Percentiles rank a stretch among this genome's conserved stretches.
phyloP scores from a whole-genome alignment of 1,140 invertebrate species.

The Lamellibrachia luymesi region DNA sequence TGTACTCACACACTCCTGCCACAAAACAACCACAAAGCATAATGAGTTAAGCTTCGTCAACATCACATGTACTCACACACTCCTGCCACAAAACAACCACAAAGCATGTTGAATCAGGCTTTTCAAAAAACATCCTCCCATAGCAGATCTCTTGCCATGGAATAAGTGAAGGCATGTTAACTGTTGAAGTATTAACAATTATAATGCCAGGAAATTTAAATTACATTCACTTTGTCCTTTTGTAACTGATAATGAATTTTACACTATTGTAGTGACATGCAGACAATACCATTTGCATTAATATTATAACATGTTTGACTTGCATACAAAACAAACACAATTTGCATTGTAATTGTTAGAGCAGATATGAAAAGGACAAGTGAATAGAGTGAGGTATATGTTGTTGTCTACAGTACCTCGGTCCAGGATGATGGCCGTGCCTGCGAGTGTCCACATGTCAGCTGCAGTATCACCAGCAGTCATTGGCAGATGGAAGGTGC shows the following conservation, averaged over 20 bases:
- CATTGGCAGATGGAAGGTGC: background rate
- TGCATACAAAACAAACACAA: background rate
- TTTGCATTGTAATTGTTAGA: background rate
- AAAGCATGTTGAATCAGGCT: background rate
- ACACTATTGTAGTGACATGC: background rate
- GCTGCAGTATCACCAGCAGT: conserved; percentile 35
- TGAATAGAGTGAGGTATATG: background rate
- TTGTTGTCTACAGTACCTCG: conserved; percentile 34
- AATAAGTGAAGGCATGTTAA: background rate
- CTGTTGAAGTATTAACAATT: background rate
- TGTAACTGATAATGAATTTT: background rate
- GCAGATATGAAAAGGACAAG: background rate
- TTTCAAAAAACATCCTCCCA: background rate
- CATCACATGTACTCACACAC: background rate
- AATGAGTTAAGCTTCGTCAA: background rate
- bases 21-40: too few species aligned
- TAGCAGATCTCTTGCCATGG: background rate
- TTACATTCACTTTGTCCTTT: background rate
- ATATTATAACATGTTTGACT: background rate
- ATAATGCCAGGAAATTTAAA: background rate
- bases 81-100: conserved; percentile 7
- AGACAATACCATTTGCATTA: background rate
- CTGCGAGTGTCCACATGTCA: conserved; percentile 37
- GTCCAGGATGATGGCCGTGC: conserved; percentile 48
- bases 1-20: too few species aligned